These are phyloP conservation scores for Progne subis DNA, from an alignment of 2,113 vertebrate species.

Conservation along the genomic window DNA sequence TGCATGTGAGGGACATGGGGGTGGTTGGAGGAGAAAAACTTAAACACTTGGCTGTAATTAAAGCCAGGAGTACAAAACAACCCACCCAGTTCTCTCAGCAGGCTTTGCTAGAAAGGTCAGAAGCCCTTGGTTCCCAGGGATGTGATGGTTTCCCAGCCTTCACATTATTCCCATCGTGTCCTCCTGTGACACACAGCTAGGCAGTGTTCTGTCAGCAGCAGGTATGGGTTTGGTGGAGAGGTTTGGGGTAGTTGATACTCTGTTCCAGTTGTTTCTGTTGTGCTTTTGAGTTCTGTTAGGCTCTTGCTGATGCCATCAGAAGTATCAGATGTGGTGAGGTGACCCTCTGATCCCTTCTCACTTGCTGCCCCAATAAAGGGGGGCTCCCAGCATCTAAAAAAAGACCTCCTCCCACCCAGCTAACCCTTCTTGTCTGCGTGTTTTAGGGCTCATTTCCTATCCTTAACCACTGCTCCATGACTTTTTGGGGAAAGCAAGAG, in stretches of 20 bases:
- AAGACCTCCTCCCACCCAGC: neutral
- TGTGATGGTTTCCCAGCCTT: neutral
- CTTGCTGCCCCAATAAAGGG: neutral
- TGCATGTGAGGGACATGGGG: slow-evolving; percentile 10
- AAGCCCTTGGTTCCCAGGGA: slow-evolving; percentile 17
- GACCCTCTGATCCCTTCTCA: neutral
- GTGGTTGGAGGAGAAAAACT: slow-evolving; percentile 53
- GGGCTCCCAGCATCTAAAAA: neutral
- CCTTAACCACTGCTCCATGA: neutral
- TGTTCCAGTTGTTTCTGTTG: neutral
- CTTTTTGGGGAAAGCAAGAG: neutral
- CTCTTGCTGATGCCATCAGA: neutral
- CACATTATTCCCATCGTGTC: neutral
- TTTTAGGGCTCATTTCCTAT: neutral
- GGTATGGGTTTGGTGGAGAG: neutral
- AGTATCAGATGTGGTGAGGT: neutral
- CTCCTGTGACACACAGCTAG: neutral
- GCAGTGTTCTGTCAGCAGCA: neutral
- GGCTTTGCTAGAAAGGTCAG: slow-evolving; percentile 33
- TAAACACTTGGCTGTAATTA: slow-evolving; percentile 68
- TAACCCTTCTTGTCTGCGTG: neutral
- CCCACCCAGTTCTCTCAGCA: slow-evolving; percentile 17
- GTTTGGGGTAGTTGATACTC: neutral
- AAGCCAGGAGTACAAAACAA: slow-evolving; percentile 47
- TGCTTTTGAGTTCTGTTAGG: neutral